Evolutionary conservation across 2,888 invertebrate species (phyloP).

Genomic region (Deilephila elpenor): DNA sequence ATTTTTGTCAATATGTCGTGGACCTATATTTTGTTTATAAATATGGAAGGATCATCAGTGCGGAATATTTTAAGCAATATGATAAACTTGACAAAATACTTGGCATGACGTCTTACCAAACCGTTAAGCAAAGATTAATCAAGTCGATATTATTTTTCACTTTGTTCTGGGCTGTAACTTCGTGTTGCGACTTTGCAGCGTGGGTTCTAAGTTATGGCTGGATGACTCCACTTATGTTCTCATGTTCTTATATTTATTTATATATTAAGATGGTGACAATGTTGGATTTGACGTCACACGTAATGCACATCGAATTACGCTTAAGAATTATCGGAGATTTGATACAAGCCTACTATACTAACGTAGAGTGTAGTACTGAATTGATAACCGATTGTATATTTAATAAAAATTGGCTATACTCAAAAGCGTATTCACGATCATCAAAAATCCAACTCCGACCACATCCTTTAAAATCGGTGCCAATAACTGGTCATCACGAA

Average conservation of each 20-base stretch:
- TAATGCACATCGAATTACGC: constrained; percentile 61
- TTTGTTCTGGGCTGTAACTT: constrained; percentile 54
- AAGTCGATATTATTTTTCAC: constrained; percentile 51
- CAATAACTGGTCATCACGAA: constrained; percentile 40
- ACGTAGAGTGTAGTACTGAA: constrained; percentile 39
- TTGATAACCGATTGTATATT: constrained; percentile 45
- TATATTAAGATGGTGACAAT: constrained; percentile 68
- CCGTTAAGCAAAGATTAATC: constrained; percentile 50
- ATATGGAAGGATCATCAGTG: constrained; percentile 58
- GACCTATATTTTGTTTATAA: constrained; percentile 65
- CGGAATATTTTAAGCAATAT: constrained; percentile 64
- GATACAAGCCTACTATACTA: constrained; percentile 50
- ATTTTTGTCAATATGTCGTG: constrained; percentile 61
- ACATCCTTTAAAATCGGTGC: constrained; percentile 34
- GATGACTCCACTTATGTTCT: constrained; percentile 49
- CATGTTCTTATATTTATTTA: constrained; percentile 59
- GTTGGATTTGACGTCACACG: constrained; percentile 64
- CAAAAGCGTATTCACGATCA: constrained; percentile 29
- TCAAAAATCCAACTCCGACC: constrained; percentile 30
- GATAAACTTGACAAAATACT: constrained; percentile 60
- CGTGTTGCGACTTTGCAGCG: constrained; percentile 56
- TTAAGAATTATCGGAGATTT: constrained; percentile 58
- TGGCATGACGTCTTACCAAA: constrained; percentile 47
- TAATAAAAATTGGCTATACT: constrained; percentile 58
- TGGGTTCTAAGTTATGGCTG: constrained; percentile 60